Percentiles rank a stretch among this genome's conserved stretches.
These are phyloP conservation scores for Tiphia femorata DNA, from an alignment of 2,888 invertebrate genomes.

Conservation along the genomic window DNA sequence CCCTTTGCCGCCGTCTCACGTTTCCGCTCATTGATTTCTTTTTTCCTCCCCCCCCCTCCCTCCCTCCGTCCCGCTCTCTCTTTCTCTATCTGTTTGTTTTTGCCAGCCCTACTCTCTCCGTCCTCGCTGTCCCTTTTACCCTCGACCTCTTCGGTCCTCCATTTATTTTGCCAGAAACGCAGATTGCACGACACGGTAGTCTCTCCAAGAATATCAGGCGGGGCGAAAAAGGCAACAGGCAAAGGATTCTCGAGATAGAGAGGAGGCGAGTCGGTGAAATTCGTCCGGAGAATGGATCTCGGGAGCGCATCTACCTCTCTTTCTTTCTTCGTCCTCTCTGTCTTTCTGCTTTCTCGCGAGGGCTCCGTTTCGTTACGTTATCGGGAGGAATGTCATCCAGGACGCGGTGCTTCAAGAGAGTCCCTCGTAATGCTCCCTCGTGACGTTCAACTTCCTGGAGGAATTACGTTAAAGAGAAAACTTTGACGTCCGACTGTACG, in stretches of 20 bases:
- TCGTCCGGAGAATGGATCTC: background rate
- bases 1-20: conserved; percentile 48
- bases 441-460: too few species aligned
- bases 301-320: background rate
- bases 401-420: too few species aligned
- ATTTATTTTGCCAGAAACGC: conserved; percentile 21
- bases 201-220: conserved; percentile 18
- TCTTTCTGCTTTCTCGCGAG: conserved; percentile 8
- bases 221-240: too few species aligned
- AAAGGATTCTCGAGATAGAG: background rate
- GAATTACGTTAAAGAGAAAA: background rate
- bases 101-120: too few species aligned
- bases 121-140: conserved; percentile 1
- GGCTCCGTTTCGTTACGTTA: too few species aligned
- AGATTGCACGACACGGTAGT: conserved; percentile 44
- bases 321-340: too few species aligned
- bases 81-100: conserved; percentile 10
- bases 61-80: background rate
- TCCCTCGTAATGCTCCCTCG: too few species aligned
- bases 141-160: background rate
- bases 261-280: background rate
- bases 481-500: conserved; percentile 11
- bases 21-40: conserved; percentile 59
- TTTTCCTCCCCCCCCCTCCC: conserved; percentile 29
- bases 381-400: too few species aligned